Evolutionary conservation across 2,888 invertebrate species (phyloP), one percentile per base, ranked within the genome.

Genomic region (Augochlorella aurata): DNA sequence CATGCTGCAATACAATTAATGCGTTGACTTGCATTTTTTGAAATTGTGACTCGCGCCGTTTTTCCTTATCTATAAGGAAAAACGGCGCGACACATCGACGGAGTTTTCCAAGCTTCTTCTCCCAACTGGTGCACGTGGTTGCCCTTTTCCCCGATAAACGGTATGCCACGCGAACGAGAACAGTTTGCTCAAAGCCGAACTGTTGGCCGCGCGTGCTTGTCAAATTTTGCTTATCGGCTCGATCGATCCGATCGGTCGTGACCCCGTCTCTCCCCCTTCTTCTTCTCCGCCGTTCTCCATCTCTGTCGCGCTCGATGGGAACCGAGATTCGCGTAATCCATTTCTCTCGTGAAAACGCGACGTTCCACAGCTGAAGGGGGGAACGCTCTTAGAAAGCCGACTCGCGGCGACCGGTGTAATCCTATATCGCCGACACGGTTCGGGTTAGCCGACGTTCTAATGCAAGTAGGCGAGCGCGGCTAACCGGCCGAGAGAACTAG

Each of bases 401-500:
- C 63, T 44, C 78, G 83, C 74, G 83, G 85, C 84, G 86, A 86
- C 85, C 71, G 80, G 85, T 82, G 89, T 88, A 88, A 89, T 88
- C 81, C 85, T 88, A 88, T 88, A 90, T 88, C 84, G 85, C 71
- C 88, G 88, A 84, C 86, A 89, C 84, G 88, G 86, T 87, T 88
- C 85, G 65, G 79, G 76, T 82, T 85, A 83, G 80, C 81, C 86
- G 85, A 49, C 70, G 73, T 77, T 80, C 85, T 74, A 80, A 83
- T 81, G 87, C 89, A 89, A 89, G 90, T 90, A 90, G 90, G 89
- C 90, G 84, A 89, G 77, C 86, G 87, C 88, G 86, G 86, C 89
- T 88, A 88, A 91, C 87, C 89, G 85, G 87, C 83, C 86, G 86
- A 85, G 85, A 84, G 86, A 89, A 89, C 90, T 88, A 88, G 87